Percentiles rank a stretch among this genome's conserved stretches.
phyloP scores from a whole-genome alignment of 2,888 invertebrate genomes.

The Rhorus exstirpatorius region DNA sequence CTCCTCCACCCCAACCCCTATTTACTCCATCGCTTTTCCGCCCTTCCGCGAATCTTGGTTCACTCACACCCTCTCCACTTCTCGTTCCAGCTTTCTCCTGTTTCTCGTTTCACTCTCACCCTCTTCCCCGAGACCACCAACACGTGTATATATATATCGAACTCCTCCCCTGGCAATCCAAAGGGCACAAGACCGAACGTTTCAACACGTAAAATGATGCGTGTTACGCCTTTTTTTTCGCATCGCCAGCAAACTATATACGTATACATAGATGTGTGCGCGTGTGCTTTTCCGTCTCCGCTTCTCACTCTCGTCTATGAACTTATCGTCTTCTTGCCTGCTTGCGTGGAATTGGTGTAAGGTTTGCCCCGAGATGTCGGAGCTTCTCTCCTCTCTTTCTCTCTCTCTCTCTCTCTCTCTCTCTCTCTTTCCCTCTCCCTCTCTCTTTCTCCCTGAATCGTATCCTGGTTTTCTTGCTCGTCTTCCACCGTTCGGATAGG shows the following conservation, averaged over 20 bases:
- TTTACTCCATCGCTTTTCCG: slow-evolving; percentile 63
- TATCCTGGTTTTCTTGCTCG: slow-evolving; percentile 80
- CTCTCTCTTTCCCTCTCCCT: no score
- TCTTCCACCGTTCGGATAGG: slow-evolving; percentile 80
- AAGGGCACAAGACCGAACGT: slow-evolving; percentile 1
- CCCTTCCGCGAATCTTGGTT: slow-evolving; percentile 66
- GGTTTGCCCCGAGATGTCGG: slow-evolving; percentile 40
- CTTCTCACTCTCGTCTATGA: slow-evolving; percentile 62
- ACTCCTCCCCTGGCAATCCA: neutral
- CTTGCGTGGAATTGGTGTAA: slow-evolving; percentile 46
- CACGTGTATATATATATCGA: slow-evolving; percentile 1
- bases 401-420: no score
- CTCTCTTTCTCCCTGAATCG: slow-evolving; percentile 78
- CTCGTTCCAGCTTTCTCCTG: slow-evolving; percentile 69
- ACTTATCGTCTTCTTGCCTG: slow-evolving; percentile 66
- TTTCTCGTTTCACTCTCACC: slow-evolving; percentile 68
- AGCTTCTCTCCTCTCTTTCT: no score
- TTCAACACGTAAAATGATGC: neutral
- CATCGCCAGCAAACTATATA: neutral
- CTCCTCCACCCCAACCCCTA: slow-evolving; percentile 59
- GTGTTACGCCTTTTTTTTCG: slow-evolving; percentile 27
- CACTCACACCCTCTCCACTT: slow-evolving; percentile 71
- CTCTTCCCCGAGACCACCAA: slow-evolving; percentile 37
- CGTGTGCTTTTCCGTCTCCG: slow-evolving; percentile 50
- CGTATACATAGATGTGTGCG: neutral